Conservation (phyloP, 2,113 vertebrate species). For the Tichodroma muraria region DNA sequence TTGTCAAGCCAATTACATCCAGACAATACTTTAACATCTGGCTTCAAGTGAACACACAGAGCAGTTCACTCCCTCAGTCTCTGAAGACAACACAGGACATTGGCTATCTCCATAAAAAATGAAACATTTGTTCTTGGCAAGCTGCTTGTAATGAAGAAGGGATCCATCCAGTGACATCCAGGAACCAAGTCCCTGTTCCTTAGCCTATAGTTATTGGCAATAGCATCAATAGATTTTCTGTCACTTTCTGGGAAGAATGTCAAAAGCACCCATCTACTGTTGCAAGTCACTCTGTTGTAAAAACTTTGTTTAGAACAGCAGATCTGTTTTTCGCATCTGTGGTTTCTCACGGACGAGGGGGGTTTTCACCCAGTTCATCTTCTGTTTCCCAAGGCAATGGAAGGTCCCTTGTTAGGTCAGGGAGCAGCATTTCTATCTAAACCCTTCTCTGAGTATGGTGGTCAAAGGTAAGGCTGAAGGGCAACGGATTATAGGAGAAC, state of each 20-base stretch:
- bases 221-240: not conserved
- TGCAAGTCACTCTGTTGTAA: not conserved
- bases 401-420: not conserved
- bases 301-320: slow-evolving; percentile 15
- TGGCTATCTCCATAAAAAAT: not conserved
- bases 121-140: not conserved
- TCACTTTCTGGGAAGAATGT: slow-evolving; percentile 6
- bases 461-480: not conserved
- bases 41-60: not conserved
- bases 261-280: slow-evolving; percentile 19
- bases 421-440: not conserved
- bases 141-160: not conserved
- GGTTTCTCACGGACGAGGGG: not conserved
- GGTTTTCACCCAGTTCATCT: slow-evolving; percentile 21
- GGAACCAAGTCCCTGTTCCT: not conserved
- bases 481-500: not conserved
- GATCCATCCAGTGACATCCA: not conserved
- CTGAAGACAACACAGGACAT: not conserved
- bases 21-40: slow-evolving; percentile 55
- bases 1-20: slow-evolving; percentile 39
- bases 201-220: not conserved
- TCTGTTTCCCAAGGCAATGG: not conserved
- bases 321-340: slow-evolving; percentile 3
- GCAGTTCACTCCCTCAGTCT: not conserved
- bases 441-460: not conserved